phyloP scores from a whole-genome alignment of 2,888 invertebrate genomes.

The Melanotus villosus region DNA sequence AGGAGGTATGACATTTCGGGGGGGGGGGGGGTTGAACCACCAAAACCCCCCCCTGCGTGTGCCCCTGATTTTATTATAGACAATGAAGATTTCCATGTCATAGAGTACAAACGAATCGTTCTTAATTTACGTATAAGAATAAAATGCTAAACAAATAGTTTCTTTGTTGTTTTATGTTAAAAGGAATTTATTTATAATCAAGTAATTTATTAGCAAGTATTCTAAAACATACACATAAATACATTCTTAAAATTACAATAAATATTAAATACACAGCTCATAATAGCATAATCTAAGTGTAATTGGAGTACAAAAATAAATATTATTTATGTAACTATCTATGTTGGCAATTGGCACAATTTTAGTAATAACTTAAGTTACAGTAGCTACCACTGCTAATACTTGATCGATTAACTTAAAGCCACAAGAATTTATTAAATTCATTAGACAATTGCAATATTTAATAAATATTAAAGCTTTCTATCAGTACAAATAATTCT shows the following conservation, averaged over 20 bases:
- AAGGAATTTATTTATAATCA: not conserved
- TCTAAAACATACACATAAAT: slow-evolving; percentile 28
- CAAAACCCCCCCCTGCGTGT: too few relatives aligned
- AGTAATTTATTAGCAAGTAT: slow-evolving; percentile 21
- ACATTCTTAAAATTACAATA: slow-evolving; percentile 38
- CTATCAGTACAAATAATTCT: slow-evolving; percentile 85
- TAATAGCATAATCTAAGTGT: slow-evolving; percentile 27
- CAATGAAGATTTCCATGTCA: too few relatives aligned
- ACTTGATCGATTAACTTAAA: slow-evolving; percentile 31
- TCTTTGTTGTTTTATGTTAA: not conserved
- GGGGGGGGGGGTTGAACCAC: too few relatives aligned
- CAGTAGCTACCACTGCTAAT: slow-evolving; percentile 36
- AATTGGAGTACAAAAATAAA: slow-evolving; percentile 33
- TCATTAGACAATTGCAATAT: slow-evolving; percentile 17
- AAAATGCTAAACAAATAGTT: not conserved
- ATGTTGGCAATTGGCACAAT: slow-evolving; percentile 53
- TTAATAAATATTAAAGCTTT: slow-evolving; percentile 23
- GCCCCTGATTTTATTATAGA: too few relatives aligned
- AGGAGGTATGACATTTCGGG: too few relatives aligned
- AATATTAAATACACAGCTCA: slow-evolving; percentile 42
- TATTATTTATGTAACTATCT: slow-evolving; percentile 35
- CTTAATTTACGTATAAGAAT: not conserved
- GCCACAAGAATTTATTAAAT: slow-evolving; percentile 23
- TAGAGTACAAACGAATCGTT: too few relatives aligned
- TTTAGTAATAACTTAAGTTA: slow-evolving; percentile 35